Conservation (phyloP, 1,140 invertebrate species). For the Phthorimaea operculella region DNA sequence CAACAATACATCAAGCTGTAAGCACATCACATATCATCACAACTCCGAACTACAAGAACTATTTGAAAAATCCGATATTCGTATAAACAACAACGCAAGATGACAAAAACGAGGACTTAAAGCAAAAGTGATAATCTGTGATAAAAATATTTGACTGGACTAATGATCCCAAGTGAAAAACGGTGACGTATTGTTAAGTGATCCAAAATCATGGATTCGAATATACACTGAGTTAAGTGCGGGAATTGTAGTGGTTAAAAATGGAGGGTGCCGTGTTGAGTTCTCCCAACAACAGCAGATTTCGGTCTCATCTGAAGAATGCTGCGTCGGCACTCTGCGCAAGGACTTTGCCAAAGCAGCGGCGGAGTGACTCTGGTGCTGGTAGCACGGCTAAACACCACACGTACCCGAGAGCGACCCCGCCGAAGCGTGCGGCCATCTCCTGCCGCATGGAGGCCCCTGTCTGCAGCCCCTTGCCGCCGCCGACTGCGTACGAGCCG, state of each 20-base stretch:
- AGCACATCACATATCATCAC: neutral
- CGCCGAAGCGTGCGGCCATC: constrained; percentile 43
- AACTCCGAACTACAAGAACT: neutral
- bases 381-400: constrained; percentile 41
- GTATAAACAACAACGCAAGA: neutral
- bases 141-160: too few relatives aligned
- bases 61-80: neutral
- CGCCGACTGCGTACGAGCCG: constrained; percentile 24
- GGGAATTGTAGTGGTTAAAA: constrained; percentile 17
- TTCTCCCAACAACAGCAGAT: constrained; percentile 51
- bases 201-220: constrained; percentile 40
- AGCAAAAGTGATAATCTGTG: neutral
- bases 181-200: constrained; percentile 16
- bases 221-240: constrained; percentile 44
- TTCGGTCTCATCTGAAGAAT: constrained; percentile 60
- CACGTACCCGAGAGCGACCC: constrained; percentile 60
- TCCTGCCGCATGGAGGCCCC: constrained; percentile 46
- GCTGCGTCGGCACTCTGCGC: constrained; percentile 59
- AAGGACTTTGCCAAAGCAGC: constrained; percentile 51
- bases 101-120: neutral
- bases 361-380: constrained; percentile 35
- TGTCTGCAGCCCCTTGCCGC: constrained; percentile 30
- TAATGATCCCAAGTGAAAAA: too few relatives aligned
- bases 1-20: neutral
- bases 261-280: constrained; percentile 65